Conservation (phyloP, 2,797 vertebrate species). For the Gambusia yucatana region DNA sequence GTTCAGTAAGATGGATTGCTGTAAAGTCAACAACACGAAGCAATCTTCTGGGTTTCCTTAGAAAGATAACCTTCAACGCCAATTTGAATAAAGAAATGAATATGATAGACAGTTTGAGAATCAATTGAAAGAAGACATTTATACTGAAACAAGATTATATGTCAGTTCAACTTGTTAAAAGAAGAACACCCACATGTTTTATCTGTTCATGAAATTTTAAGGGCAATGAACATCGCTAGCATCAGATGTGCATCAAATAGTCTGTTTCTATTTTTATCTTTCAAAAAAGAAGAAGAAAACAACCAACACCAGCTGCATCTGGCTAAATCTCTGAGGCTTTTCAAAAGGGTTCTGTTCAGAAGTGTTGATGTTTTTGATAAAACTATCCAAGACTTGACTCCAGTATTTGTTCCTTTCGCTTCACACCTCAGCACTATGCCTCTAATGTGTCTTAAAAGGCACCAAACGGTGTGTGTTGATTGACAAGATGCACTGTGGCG, state of each 20-base stretch:
- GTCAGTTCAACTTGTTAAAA: neutral
- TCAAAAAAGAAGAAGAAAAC: neutral
- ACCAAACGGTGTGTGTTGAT: neutral
- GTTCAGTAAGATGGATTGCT: neutral
- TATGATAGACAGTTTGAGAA: neutral
- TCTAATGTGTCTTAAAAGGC: slow-evolving; percentile 1
- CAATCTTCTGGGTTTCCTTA: neutral
- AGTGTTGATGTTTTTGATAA: neutral
- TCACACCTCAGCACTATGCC: neutral
- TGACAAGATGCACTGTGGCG: neutral
- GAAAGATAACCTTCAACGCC: neutral
- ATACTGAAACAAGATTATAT: neutral
- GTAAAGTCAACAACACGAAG: neutral
- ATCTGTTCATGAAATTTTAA: neutral
- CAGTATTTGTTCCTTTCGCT: neutral
- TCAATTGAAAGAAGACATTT: neutral
- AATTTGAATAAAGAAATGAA: neutral
- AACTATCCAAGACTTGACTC: neutral
- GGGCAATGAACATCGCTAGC: neutral
- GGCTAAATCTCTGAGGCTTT: neutral
- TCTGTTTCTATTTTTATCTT: neutral
- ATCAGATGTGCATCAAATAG: neutral
- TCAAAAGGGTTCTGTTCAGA: neutral
- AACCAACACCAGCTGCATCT: neutral
- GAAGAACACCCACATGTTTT: neutral